These are phyloP conservation scores for Xylota segnis DNA, from an alignment of 2,888 invertebrate species.

Conservation along the genomic window DNA sequence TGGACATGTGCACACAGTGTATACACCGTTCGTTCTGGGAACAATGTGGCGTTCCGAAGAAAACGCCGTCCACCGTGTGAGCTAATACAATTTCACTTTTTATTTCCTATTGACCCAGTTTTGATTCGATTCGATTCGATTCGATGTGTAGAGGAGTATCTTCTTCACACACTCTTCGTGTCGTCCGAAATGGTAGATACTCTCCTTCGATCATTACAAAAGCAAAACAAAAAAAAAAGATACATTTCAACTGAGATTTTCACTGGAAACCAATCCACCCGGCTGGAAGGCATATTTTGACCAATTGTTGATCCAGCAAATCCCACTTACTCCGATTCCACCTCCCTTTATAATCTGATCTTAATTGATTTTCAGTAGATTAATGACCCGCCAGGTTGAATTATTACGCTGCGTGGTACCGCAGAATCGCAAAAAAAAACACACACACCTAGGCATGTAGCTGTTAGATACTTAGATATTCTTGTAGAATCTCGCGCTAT, in stretches of 20 bases:
- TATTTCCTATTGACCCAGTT: constrained; percentile 82
- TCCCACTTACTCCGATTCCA: constrained; percentile 47
- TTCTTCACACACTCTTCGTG: not conserved
- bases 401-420: constrained; percentile 46
- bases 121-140: constrained; percentile 51
- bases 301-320: constrained; percentile 51
- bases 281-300: constrained; percentile 51
- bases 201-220: constrained; percentile 31
- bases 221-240: constrained; percentile 30
- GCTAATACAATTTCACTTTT: constrained; percentile 81
- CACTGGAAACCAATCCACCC: constrained; percentile 54
- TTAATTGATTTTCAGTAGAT: constrained; percentile 51
- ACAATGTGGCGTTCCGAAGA: not conserved
- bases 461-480: constrained; percentile 31
- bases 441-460: constrained; percentile 1
- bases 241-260: constrained; percentile 40
- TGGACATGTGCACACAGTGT: constrained; percentile 10
- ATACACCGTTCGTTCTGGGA: not conserved
- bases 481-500: constrained; percentile 13
- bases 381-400: constrained; percentile 57
- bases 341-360: constrained; percentile 17
- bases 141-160: constrained; percentile 1
- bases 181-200: not conserved
- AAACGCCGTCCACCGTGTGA: not conserved
- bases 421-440: constrained; percentile 37